These are phyloP conservation scores for Anolis sagrei DNA, from an alignment of 2,113 vertebrate genomes.

Conservation along the genomic window DNA sequence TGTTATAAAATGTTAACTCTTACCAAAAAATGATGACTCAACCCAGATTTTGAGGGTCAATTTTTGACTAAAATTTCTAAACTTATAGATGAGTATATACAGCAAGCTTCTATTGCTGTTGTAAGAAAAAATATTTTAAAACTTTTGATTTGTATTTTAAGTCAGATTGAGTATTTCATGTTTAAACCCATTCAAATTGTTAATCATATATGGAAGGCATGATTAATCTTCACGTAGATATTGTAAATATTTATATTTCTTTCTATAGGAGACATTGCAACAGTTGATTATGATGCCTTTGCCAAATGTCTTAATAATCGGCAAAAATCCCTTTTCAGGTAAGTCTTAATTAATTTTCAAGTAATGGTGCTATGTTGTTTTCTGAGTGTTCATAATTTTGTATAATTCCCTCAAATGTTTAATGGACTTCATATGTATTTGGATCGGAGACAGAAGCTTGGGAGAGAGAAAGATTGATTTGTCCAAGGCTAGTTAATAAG, in stretches of 20 bases:
- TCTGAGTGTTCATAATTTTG: conserved; percentile 1
- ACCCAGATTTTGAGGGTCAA: too few species aligned
- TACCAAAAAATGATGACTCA: too few species aligned
- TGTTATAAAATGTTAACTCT: neutral
- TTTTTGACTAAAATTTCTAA: too few species aligned
- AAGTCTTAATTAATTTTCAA: conserved; percentile 69
- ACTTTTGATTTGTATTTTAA: neutral
- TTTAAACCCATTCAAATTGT: conserved; percentile 13
- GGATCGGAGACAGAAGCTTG: neutral
- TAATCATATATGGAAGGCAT: neutral
- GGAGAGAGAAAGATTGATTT: neutral
- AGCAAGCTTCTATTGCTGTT: neutral
- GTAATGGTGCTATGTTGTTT: neutral
- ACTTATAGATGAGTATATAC: too few species aligned
- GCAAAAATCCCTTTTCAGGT: conserved; percentile 92
- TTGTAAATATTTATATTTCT: conserved; percentile 48
- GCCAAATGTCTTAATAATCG: conserved; percentile 93
- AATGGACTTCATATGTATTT: neutral
- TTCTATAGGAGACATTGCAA: conserved; percentile 91
- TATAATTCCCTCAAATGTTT: neutral
- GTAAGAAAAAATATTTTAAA: too few species aligned
- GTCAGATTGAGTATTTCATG: neutral
- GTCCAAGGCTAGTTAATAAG: neutral
- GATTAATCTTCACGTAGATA: conserved; percentile 28
- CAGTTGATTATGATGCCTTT: conserved; percentile 98